phyloP scores from a whole-genome alignment of 2,888 invertebrate genomes.

The Halictus ligatus region DNA sequence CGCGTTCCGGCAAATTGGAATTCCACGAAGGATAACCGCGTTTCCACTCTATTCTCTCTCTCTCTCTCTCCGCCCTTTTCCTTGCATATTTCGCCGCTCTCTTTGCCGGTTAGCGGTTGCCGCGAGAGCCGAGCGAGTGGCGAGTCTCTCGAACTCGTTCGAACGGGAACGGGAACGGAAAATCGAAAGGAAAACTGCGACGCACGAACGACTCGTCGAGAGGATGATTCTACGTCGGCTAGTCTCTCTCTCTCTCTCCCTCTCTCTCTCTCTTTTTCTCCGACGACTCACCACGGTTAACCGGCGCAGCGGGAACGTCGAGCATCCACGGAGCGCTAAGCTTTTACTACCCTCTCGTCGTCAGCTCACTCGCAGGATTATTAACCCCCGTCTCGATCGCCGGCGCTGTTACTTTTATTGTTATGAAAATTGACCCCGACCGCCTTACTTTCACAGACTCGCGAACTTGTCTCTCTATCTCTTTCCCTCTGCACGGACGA shows the following conservation, averaged over 20 bases:
- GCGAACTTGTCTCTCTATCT: background rate
- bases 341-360: constrained; percentile 41
- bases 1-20: constrained; percentile 56
- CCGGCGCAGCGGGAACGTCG: constrained; percentile 5
- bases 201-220: background rate
- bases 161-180: background rate
- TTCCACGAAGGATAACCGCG: constrained; percentile 59
- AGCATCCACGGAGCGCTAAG: constrained; percentile 49
- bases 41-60: constrained; percentile 52
- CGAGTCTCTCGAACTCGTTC: background rate
- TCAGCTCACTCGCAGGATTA: constrained; percentile 24
- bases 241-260: no score
- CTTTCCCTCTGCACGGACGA: no score
- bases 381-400: constrained; percentile 32
- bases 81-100: constrained; percentile 29
- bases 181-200: background rate
- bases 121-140: background rate
- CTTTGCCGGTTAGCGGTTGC: constrained; percentile 8
- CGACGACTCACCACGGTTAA: constrained; percentile 13
- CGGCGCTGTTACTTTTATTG: constrained; percentile 30
- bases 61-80: no score
- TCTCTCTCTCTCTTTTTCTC: background rate
- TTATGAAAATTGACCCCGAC: constrained; percentile 27
- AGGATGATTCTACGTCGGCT: background rate
- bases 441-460: background rate